These are phyloP conservation scores for Onchidella celtica DNA, from an alignment of 2,888 invertebrate genomes.

Conservation along the genomic window DNA sequence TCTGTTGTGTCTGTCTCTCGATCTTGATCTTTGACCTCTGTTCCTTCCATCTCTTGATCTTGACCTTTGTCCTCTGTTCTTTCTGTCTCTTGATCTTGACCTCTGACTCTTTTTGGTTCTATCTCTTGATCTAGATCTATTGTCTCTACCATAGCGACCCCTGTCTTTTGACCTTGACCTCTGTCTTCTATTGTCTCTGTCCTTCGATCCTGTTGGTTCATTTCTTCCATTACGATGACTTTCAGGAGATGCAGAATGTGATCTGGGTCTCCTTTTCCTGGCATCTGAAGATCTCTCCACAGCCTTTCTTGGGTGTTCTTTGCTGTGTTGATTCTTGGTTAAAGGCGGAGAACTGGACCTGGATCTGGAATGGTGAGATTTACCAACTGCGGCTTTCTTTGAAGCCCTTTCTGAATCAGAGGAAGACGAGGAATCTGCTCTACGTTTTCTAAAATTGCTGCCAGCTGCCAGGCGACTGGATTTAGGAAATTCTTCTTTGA, in stretches of 20 bases:
- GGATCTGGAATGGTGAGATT: conserved; percentile 20
- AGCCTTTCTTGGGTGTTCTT: conserved; percentile 35
- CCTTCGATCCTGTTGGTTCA: too few relatives aligned
- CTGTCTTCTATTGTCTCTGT: conserved; percentile 22
- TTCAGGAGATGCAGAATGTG: conserved; percentile 28
- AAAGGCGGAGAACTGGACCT: conserved; percentile 54
- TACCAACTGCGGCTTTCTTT: background rate
- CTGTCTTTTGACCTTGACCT: conserved; percentile 47
- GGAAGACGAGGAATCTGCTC: conserved; percentile 20
- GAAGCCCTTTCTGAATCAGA: background rate
- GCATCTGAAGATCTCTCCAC: background rate
- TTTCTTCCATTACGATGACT: conserved; percentile 2
- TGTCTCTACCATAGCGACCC: too few relatives aligned
- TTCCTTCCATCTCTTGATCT: conserved; percentile 49
- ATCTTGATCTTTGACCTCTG: background rate
- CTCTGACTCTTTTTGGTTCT: conserved; percentile 22
- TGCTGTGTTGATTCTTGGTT: conserved; percentile 28
- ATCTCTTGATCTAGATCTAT: conserved; percentile 41
- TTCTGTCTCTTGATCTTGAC: conserved; percentile 40
- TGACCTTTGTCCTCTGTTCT: conserved; percentile 39
- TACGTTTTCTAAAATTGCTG: conserved; percentile 10
- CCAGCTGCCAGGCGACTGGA: background rate
- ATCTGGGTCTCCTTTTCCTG: conserved; percentile 42
- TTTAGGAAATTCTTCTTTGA: conserved; percentile 17
- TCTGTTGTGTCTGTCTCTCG: conserved; percentile 30